phyloP scores from a whole-genome alignment of 1,140 invertebrate species.

The Formica exsecta region DNA sequence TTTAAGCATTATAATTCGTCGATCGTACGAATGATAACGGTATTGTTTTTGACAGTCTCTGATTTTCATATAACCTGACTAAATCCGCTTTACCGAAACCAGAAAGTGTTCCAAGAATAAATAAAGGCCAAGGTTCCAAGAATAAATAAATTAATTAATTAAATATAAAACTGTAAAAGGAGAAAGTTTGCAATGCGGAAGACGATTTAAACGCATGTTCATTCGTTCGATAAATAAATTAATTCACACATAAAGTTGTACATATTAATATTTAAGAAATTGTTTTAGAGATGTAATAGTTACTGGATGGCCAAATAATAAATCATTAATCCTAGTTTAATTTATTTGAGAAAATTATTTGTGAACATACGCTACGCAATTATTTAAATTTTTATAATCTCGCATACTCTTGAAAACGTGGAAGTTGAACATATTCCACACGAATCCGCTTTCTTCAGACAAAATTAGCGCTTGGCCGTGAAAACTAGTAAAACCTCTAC shows the following conservation, averaged over 20 bases:
- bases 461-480: conserved; percentile 24
- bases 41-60: neutral
- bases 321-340: neutral
- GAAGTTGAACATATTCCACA: conserved; percentile 7
- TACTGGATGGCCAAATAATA: neutral
- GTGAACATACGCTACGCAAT: neutral
- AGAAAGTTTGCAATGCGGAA: neutral
- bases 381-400: neutral
- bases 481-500: conserved; percentile 18
- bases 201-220: neutral
- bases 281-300: neutral
- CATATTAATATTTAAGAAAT: neutral
- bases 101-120: neutral
- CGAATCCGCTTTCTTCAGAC: neutral
- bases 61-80: neutral
- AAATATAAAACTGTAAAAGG: neutral
- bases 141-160: no score
- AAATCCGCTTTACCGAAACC: neutral
- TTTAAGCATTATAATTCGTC: neutral
- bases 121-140: no score
- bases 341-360: neutral
- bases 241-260: neutral
- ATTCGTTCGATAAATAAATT: neutral
- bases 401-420: neutral
- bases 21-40: neutral